Evolutionary conservation across 2,797 vertebrate genomes (phyloP), one percentile per base, ranked within the genome.

Genomic region (Myioborus melanocephalus): DNA sequence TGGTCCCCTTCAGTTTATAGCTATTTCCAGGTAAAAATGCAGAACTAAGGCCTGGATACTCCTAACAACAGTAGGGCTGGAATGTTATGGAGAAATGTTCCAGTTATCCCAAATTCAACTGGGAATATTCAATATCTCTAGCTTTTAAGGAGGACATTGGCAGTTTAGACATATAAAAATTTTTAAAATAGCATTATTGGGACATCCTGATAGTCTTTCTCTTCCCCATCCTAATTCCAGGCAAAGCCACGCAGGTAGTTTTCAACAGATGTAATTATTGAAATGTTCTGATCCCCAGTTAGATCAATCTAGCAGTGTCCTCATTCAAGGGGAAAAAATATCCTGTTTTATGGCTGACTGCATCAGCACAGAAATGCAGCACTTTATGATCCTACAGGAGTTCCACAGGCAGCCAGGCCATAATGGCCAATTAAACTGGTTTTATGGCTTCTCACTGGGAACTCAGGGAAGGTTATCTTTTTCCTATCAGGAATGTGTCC

Each of bases 361-460:
- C 77, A 80, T 83, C 44, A 77, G 60, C 53, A 52, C 76, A 71
- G 80, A 49, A 72, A 23, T 78, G 17, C 2, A 89, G 71, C 5
- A 1, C 83, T 94, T 94, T 82, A 81, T 90, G 83, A 35, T 68
- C 21, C 80, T 93, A n/a, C 30, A 43, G 59, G 69, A 93, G 70
- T 90, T 81, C 32, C 77, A 70, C 46, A 64, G 80, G 57, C 90
- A 90, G 83, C 73, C 69, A n/a, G 76, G 63, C 49, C 65, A 85
- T 86, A 81, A 91, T 68, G 76, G 75, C 85, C 72, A 87, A 83
- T 96, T 96, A 95, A 95, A 87, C 22, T 75, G 86, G 30, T 16
- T 95, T 94, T 95, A 83, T 86, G 84, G 63, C 92, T 95, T 22
- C 52, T 96, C 87, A 49, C 75, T 43, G 75, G 83, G 87, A 76